Evolutionary conservation across 2,797 vertebrate genomes (phyloP), one percentile per base, ranked within the genome.

Genomic region (Acanthis flammea): DNA sequence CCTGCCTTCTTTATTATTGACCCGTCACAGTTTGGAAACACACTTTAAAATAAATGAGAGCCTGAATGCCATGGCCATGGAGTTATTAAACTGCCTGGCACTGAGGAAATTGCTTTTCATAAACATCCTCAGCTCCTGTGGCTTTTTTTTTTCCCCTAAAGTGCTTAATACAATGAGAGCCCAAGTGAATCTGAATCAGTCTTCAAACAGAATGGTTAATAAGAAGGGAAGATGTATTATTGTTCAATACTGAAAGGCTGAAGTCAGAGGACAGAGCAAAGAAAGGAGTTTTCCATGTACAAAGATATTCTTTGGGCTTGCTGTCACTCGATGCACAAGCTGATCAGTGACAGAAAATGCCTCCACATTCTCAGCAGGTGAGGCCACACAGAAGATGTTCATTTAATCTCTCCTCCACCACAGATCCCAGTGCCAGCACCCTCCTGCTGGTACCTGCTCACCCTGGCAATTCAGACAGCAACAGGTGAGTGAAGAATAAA

Each of bases 81-180:
- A 82, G 83, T 94, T 97, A 97, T 97, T 96, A 97, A 97, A 97
- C 76, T 92, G 94, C 95, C 87, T 96, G 90, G 94, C 95, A 93
- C 4, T 73, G 94, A 97, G 97, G 97, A 97, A 97, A 97, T 97
- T 97, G 97, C 96, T 94, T 97, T 97, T 96, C 96, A 96, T 76
- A 96, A 97, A 91, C 91, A 95, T 78, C 89, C 90, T 87, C 81
- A 79, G 55, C 65, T 54, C 60, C 44, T 42, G 15, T 48, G 63
- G 27, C 22, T 48, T 86, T 75, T 93, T 75, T 93, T 90, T 90
- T 42, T 7, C 1, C 1, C 48, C 58, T 58, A 8, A 81, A 96
- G 82, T 77, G 87, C 74, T 95, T 95, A 80, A 92, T 90, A 88
- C 85, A 92, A 76, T 42, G 31, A 92, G 48, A 92, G 57, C 30